Conservation (phyloP, 2,113 vertebrate species). For the Scytalopus superciliaris region DNA sequence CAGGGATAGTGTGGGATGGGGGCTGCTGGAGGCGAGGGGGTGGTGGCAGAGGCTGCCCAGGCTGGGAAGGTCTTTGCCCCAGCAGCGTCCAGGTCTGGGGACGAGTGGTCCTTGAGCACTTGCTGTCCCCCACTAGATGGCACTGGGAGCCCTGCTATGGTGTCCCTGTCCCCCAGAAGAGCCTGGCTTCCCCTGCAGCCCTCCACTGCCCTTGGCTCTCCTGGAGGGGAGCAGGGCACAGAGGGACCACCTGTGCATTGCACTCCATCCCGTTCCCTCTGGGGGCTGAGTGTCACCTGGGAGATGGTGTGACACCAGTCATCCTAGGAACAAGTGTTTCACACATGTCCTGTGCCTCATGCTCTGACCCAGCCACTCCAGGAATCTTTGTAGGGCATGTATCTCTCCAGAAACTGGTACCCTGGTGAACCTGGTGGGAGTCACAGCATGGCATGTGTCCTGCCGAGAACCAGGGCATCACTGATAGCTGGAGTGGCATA, state of each 20-base stretch:
- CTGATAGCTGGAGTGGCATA: background rate
- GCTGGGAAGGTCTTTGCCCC: background rate
- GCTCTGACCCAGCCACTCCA: background rate
- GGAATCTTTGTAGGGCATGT: background rate
- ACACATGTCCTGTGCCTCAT: background rate
- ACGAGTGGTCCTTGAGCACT: background rate
- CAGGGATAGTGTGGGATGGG: background rate
- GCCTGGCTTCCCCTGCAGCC: background rate
- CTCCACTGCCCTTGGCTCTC: background rate
- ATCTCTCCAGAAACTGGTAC: background rate
- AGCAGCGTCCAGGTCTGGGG: background rate
- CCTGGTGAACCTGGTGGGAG: background rate
- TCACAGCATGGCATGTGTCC: background rate
- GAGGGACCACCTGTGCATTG: background rate
- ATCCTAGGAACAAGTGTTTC: background rate
- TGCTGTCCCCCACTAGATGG: conserved; percentile 50
- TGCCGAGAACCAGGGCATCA: background rate
- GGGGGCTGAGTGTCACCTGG: fast-evolving
- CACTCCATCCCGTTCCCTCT: background rate
- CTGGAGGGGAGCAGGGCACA: background rate
- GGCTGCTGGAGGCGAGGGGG: background rate
- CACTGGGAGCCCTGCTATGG: conserved; percentile 43
- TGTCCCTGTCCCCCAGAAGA: background rate
- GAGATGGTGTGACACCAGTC: background rate
- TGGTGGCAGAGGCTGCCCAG: background rate